A percentile compares a stretch with the other conserved stretches of the same genome.
These are phyloP conservation scores for Melanogrammus aeglefinus DNA, from an alignment of 2,797 vertebrate species.

Conservation along the genomic window DNA sequence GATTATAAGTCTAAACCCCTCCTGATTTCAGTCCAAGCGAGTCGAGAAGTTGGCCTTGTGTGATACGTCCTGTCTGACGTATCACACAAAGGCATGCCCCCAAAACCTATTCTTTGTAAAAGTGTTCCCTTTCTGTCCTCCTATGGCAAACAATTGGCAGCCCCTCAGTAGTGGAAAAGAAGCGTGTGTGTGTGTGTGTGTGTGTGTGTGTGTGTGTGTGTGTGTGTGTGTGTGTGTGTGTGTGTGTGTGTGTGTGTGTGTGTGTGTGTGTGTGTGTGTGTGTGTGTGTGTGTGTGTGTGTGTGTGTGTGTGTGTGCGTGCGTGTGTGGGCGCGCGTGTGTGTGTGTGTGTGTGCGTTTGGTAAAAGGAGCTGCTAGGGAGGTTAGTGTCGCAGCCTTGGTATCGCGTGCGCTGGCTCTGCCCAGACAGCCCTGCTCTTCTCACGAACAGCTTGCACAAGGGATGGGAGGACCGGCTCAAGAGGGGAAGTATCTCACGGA, in stretches of 20 bases:
- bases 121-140: no score
- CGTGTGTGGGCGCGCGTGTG: neutral
- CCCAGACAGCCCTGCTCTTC: constrained; percentile 68
- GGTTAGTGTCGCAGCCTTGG: constrained; percentile 65
- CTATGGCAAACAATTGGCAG: no score
- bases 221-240: no score
- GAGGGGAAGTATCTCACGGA: constrained; percentile 41
- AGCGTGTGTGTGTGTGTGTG: no score
- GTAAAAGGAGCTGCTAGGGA: constrained; percentile 63
- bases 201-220: no score
- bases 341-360: neutral
- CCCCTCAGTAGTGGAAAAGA: no score
- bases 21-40: neutral
- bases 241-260: constrained; percentile 5
- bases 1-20: neutral
- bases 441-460: constrained; percentile 62
- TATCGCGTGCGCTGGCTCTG: constrained; percentile 62
- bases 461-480: constrained; percentile 49
- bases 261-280: constrained; percentile 5
- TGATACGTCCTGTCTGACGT: no score
- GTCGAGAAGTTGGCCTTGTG: neutral
- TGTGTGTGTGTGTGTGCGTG: constrained; percentile 1
- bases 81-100: no score
- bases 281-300: neutral
- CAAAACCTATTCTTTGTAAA: no score